Evolutionary conservation across 2,113 vertebrate species (phyloP), one percentile per base, ranked within the genome.

Genomic region (Tylochromis polylepis): DNA sequence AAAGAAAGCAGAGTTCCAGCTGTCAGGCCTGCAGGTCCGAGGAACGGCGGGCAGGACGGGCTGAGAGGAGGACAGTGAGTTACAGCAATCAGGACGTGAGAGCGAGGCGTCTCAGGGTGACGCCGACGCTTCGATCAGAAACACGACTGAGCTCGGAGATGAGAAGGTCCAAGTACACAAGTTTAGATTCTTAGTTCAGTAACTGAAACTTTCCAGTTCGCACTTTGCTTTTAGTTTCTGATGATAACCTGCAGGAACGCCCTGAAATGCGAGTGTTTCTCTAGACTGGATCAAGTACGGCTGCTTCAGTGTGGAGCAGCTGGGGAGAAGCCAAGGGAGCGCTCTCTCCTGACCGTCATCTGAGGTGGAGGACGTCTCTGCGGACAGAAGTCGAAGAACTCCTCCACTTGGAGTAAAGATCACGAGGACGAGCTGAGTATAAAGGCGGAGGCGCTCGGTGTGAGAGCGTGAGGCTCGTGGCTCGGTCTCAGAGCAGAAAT

Each of bases 251-350:
- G 11, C 34, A 14, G 31, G n/a, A 67, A 41, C 2, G 8, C 58
- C 58, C 58, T 18, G 29, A 60, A 60, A 60, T 10, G 8, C 1
- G 1, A 41, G n/a, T 8, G 7, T 67, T 24, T 10, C 65, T 70
- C n/a, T 24, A 3, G 14, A 43, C 12, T n/a, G 14, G 12, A 15
- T 10, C 36, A 43, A n/a, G 3, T n/a, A 0, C 0, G 4, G 36
- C 65, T 43, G 65, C n/a, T 8, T 57, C 2, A 3, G 56, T 57
- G 56, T n/a, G n/a, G n/a, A n/a, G n/a, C n/a, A n/a, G n/a, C n/a
- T n/a, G n/a, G n/a, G n/a, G n/a, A n/a, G n/a, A n/a, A n/a, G n/a
- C n/a, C n/a, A n/a, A n/a, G 56, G 1, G 56, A 15, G 56, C 6
- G 12, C 56, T 10, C 15, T 31, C 11, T 67, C 36, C 20, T 67